phyloP scores from a whole-genome alignment of 1,140 invertebrate genomes.

The Mizuhopecten yessoensis region DNA sequence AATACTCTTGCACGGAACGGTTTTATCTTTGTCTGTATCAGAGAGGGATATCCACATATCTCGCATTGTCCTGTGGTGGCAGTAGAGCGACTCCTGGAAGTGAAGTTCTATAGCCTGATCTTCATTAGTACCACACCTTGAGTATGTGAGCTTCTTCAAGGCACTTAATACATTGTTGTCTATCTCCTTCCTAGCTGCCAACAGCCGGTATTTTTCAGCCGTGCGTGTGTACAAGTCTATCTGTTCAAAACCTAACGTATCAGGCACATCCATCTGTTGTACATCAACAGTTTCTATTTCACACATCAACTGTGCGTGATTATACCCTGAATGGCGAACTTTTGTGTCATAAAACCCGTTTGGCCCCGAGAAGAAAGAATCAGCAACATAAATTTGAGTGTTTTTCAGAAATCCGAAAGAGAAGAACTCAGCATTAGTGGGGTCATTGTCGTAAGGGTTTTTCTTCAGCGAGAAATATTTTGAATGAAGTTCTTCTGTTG shows the following conservation, averaged over 20 bases:
- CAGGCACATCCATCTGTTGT: constrained; percentile 50
- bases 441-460: constrained; percentile 55
- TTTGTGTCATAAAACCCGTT: constrained; percentile 51
- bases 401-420: constrained; percentile 65
- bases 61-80: constrained; percentile 67
- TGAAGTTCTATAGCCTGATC: constrained; percentile 56
- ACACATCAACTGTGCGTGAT: constrained; percentile 58
- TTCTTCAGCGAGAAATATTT: constrained; percentile 45
- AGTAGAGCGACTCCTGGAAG: constrained; percentile 61
- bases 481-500: constrained; percentile 44
- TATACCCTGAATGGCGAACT: constrained; percentile 56
- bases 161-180: constrained; percentile 65
- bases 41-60: constrained; percentile 60
- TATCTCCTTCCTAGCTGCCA: constrained; percentile 54
- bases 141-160: constrained; percentile 50
- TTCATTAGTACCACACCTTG: constrained; percentile 53
- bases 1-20: constrained; percentile 53
- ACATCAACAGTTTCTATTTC: constrained; percentile 52
- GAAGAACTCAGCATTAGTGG: constrained; percentile 59
- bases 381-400: constrained; percentile 67
- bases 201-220: constrained; percentile 43
- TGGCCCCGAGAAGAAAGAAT: constrained; percentile 54
- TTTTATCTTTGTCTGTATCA: constrained; percentile 43
- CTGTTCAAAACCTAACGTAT: constrained; percentile 50
- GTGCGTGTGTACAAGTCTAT: not conserved